A percentile compares a stretch with the other conserved stretches of the same genome.
Evolutionary conservation across 2,797 vertebrate species (phyloP).

Genomic region (Eidolon dupreanum): DNA sequence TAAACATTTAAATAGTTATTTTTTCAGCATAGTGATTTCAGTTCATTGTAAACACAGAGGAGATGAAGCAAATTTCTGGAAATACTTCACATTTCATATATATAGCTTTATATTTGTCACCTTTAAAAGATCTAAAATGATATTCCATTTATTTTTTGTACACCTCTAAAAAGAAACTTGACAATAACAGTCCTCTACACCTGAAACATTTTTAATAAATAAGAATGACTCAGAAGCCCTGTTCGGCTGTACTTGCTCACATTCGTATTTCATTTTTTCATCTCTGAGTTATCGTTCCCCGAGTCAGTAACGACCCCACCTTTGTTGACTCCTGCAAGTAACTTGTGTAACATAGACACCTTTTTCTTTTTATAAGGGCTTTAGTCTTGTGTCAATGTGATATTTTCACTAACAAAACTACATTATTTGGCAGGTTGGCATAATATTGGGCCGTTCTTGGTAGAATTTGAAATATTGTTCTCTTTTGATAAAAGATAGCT

Average conservation of each 20-base stretch:
- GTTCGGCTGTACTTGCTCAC: neutral
- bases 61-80: neutral
- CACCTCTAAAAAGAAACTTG: neutral
- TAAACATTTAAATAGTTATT: conserved; percentile 4
- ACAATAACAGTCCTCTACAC: neutral
- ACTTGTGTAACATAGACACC: conserved; percentile 23
- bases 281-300: neutral
- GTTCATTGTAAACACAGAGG: conserved; percentile 42
- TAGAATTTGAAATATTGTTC: conserved; percentile 42
- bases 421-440: conserved; percentile 23
- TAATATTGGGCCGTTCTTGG: neutral
- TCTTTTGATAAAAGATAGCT: conserved; percentile 25
- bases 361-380: conserved; percentile 31
- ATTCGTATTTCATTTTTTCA: conserved; percentile 47
- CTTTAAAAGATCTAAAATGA: conserved; percentile 47
- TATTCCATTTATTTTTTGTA: neutral
- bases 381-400: neutral
- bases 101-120: neutral
- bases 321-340: conserved; percentile 41
- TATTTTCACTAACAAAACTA: conserved; percentile 44
- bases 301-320: neutral
- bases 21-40: conserved; percentile 47
- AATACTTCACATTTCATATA: conserved; percentile 21
- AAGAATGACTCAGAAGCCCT: conserved; percentile 25
- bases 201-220: conserved; percentile 16